A percentile compares a stretch with the other conserved stretches of the same genome.
phyloP scores from a whole-genome alignment of 2,888 invertebrate species.

The Listrodromus nycthemerus region DNA sequence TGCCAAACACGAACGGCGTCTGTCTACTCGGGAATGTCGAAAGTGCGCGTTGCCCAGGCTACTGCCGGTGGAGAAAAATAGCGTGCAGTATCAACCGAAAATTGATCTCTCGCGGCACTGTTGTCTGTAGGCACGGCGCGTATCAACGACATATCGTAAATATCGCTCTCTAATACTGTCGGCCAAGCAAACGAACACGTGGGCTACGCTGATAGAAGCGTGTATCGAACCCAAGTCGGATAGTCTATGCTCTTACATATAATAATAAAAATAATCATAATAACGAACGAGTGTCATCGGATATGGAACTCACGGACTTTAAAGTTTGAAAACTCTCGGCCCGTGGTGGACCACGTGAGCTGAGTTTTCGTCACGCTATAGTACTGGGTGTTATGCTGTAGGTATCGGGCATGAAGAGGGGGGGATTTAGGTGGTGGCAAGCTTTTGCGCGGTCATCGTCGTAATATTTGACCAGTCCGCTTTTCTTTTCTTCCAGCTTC shows the following conservation, averaged over 20 bases:
- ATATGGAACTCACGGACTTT: conserved; percentile 3
- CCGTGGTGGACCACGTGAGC: conserved; percentile 11
- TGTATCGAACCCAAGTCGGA: background rate
- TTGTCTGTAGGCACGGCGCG: background rate
- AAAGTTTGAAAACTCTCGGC: conserved; percentile 21
- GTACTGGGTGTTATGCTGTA: background rate
- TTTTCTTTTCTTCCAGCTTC: background rate
- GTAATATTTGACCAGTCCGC: background rate
- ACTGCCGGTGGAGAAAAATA: background rate
- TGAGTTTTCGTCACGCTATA: background rate
- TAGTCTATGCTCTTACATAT: background rate
- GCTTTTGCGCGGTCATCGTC: background rate
- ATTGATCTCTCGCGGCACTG: background rate
- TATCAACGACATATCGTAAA: background rate
- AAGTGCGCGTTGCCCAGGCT: conserved; percentile 4
- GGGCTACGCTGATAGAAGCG: background rate
- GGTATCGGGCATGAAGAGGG: background rate
- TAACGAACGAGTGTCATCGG: conserved; percentile 15
- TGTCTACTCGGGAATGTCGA: background rate
- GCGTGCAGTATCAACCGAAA: background rate
- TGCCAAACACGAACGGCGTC: background rate
- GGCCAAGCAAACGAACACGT: conserved; percentile 5
- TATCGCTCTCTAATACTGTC: background rate
- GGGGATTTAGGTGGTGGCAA: background rate
- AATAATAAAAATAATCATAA: conserved; percentile 4